A percentile compares a stretch with the other conserved stretches of the same genome.
Evolutionary conservation across 2,888 invertebrate genomes (phyloP).

Genomic region (Ophion obscuratus): DNA sequence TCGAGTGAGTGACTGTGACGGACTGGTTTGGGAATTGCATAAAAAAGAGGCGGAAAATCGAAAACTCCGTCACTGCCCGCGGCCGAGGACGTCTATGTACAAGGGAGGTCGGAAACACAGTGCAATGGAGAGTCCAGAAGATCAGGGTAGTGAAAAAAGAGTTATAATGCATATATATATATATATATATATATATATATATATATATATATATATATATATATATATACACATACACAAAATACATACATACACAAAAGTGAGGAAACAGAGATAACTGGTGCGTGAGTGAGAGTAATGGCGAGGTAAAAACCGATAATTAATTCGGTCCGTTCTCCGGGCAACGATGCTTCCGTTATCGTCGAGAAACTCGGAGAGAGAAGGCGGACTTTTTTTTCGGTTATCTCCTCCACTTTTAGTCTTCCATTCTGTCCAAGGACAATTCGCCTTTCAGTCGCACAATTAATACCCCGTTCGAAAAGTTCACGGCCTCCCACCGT

Average conservation of each 20-base stretch:
- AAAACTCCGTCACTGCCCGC: neutral
- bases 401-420: neutral
- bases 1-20: constrained; percentile 39
- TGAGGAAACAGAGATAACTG: constrained; percentile 12
- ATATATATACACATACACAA: too few species aligned
- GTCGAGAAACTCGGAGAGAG: neutral
- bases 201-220: constrained; percentile 7
- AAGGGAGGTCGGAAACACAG: neutral
- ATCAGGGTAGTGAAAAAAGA: constrained; percentile 18
- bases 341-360: constrained; percentile 26
- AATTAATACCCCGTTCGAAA: too few species aligned
- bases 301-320: constrained; percentile 53
- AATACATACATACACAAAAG: constrained; percentile 30
- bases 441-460: neutral
- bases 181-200: constrained; percentile 14
- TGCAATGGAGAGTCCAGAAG: constrained; percentile 37
- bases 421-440: neutral
- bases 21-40: constrained; percentile 7
- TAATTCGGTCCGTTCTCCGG: constrained; percentile 43
- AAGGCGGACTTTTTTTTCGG: neutral
- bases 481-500: too few species aligned
- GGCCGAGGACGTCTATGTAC: neutral
- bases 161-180: constrained; percentile 12
- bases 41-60: constrained; percentile 8
- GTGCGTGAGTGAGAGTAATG: constrained; percentile 4